Conservation (phyloP, 1,140 invertebrate genomes). For the Drosophila asahinai region DNA sequence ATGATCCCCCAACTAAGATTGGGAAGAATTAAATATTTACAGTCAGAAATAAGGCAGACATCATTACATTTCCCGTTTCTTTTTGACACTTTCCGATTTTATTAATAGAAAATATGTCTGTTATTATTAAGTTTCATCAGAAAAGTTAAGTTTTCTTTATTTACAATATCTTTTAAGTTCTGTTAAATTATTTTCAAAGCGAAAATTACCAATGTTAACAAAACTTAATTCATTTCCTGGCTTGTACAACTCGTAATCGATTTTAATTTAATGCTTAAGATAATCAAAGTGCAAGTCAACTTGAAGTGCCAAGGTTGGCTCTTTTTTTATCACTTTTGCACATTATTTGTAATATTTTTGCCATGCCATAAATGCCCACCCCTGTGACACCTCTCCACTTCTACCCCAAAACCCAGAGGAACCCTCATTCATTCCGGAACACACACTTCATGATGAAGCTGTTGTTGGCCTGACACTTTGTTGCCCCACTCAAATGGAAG, state of each 20-base stretch:
- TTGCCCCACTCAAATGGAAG: slow-evolving; percentile 28
- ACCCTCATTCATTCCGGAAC: background rate
- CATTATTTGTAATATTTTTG: slow-evolving; percentile 64
- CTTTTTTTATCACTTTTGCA: slow-evolving; percentile 41
- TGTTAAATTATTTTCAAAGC: background rate
- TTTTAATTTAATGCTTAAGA: background rate
- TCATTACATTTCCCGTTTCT: no score
- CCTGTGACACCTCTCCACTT: slow-evolving; percentile 36
- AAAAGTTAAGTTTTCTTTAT: background rate
- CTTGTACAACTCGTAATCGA: background rate
- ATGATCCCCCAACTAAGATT: no score
- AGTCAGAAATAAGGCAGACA: no score
- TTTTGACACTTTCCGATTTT: no score
- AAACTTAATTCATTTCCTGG: background rate
- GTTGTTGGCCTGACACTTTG: slow-evolving; percentile 71
- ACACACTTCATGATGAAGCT: slow-evolving; percentile 65
- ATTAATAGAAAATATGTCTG: no score
- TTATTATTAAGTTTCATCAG: no score
- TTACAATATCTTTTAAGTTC: background rate
- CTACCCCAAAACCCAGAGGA: background rate
- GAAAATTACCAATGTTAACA: background rate
- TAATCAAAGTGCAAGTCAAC: background rate
- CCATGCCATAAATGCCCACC: no score
- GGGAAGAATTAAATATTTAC: no score
- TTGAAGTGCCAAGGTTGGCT: background rate